Evolutionary conservation across 2,797 vertebrate species (phyloP).

Genomic region (Ctenopoma kingsleyae): DNA sequence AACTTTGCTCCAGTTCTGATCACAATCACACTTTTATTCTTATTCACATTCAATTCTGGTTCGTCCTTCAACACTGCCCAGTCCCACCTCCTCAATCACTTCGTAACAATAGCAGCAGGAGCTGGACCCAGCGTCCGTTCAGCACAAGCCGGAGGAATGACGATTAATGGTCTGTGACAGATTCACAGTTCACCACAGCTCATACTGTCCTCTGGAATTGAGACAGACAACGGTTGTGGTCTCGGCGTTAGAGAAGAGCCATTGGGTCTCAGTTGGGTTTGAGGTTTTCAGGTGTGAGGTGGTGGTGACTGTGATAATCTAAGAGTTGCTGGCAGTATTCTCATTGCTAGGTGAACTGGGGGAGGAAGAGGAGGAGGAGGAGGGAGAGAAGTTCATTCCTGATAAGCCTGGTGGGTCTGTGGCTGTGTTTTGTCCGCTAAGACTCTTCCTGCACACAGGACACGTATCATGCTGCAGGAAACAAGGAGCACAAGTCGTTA

Average conservation of each 20-base stretch:
- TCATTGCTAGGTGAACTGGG: slow-evolving; percentile 94
- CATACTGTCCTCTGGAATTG: slow-evolving; percentile 28
- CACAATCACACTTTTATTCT: slow-evolving; percentile 24
- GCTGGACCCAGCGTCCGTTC: slow-evolving; percentile 43
- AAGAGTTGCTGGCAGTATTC: slow-evolving; percentile 92
- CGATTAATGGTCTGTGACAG: slow-evolving; percentile 32
- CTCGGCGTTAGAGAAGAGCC: slow-evolving; percentile 37
- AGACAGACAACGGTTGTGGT: slow-evolving; percentile 42
- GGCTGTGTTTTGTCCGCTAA: slow-evolving; percentile 98
- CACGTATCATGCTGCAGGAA: slow-evolving; percentile 94
- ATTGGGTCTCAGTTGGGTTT: slow-evolving; percentile 28
- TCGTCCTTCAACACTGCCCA: slow-evolving; percentile 19
- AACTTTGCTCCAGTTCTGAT: slow-evolving; percentile 34
- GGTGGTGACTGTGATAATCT: slow-evolving; percentile 73
- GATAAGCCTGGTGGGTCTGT: slow-evolving; percentile 95
- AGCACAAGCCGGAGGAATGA: slow-evolving; percentile 56
- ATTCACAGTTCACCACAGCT: slow-evolving; percentile 41
- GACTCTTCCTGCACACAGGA: slow-evolving; percentile 97
- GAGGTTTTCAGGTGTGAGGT: slow-evolving; percentile 44
- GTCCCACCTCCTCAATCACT: slow-evolving; percentile 44
- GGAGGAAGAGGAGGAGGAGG: slow-evolving; percentile 91
- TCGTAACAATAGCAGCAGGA: slow-evolving; percentile 53
- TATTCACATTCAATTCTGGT: slow-evolving; percentile 50
- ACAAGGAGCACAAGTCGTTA: slow-evolving; percentile 3
- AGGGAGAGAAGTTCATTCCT: slow-evolving; percentile 93